Evolutionary conservation across 1,140 invertebrate genomes (phyloP).

Genomic region (Hermatobates lingyangjiaoensis): DNA sequence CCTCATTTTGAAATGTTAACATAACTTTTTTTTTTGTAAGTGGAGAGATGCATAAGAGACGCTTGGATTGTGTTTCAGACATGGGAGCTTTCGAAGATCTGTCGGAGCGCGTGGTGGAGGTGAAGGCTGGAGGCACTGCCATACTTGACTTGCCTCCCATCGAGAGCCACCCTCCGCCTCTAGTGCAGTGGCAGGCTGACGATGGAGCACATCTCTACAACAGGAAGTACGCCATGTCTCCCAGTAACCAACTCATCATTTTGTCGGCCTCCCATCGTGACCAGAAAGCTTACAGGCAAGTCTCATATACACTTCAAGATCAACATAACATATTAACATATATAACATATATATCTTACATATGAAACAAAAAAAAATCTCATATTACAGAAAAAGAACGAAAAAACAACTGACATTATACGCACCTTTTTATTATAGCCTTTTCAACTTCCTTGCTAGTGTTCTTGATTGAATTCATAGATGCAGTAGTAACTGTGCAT

Average conservation of each 20-base stretch:
- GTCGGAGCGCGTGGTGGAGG: constrained; percentile 40
- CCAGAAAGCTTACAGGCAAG: constrained; percentile 49
- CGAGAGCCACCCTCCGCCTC: constrained; percentile 60
- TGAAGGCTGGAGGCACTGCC: constrained; percentile 57
- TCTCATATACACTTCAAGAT: background rate
- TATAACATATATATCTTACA: too few relatives aligned
- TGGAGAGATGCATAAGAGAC: too few relatives aligned
- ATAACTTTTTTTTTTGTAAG: too few relatives aligned
- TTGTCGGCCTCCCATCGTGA: constrained; percentile 50
- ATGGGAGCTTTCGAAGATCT: constrained; percentile 63
- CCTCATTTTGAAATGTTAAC: too few relatives aligned
- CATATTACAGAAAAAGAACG: background rate
- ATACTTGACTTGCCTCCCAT: constrained; percentile 62
- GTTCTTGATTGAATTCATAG: too few relatives aligned
- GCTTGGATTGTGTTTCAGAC: constrained; percentile 42
- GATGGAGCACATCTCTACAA: constrained; percentile 48
- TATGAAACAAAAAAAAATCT: background rate
- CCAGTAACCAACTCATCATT: constrained; percentile 59
- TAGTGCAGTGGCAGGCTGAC: constrained; percentile 65
- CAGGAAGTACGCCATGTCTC: constrained; percentile 57
- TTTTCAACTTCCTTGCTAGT: too few relatives aligned
- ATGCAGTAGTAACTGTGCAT: too few relatives aligned
- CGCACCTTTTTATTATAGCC: too few relatives aligned
- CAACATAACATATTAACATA: too few relatives aligned
- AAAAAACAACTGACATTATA: background rate